Evolutionary conservation across 2,888 invertebrate species (phyloP).

Genomic region (Xylocampa areola): DNA sequence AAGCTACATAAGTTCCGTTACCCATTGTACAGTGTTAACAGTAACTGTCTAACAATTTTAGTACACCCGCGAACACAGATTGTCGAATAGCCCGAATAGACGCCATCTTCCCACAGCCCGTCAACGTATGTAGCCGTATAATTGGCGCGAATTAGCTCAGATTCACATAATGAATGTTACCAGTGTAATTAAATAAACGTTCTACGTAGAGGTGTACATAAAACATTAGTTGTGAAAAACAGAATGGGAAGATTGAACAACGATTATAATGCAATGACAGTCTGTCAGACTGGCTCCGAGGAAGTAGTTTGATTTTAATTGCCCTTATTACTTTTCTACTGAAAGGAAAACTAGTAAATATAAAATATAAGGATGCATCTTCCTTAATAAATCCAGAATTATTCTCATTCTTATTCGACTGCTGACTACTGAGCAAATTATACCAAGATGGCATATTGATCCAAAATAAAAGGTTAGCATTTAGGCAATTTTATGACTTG

Average conservation of each 20-base stretch:
- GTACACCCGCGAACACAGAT: slow-evolving; percentile 38
- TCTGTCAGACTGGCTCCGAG: slow-evolving; percentile 15
- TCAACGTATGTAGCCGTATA: slow-evolving; percentile 51
- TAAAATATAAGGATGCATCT: not conserved
- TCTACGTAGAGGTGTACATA: slow-evolving; percentile 27
- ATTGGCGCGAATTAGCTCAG: slow-evolving; percentile 68
- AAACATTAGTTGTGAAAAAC: slow-evolving; percentile 32
- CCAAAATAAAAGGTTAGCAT: too few species aligned
- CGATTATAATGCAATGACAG: slow-evolving; percentile 42
- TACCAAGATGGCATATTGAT: too few species aligned
- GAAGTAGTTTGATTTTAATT: slow-evolving; percentile 28
- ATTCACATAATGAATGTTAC: slow-evolving; percentile 65
- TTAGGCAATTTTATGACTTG: too few species aligned
- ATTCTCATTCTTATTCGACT: too few species aligned
- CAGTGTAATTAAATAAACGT: slow-evolving; percentile 55
- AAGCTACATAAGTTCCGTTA: slow-evolving; percentile 46
- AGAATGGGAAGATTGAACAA: slow-evolving; percentile 38
- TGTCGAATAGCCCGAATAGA: slow-evolving; percentile 45
- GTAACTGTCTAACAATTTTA: slow-evolving; percentile 42
- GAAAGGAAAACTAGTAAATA: not conserved
- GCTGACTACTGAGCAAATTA: too few species aligned
- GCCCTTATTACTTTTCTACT: slow-evolving; percentile 4
- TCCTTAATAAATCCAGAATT: too few species aligned
- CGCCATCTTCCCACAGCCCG: slow-evolving; percentile 75
- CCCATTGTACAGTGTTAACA: slow-evolving; percentile 46